phyloP scores from a whole-genome alignment of 2,797 vertebrate genomes.

The Trachops cirrhosus region DNA sequence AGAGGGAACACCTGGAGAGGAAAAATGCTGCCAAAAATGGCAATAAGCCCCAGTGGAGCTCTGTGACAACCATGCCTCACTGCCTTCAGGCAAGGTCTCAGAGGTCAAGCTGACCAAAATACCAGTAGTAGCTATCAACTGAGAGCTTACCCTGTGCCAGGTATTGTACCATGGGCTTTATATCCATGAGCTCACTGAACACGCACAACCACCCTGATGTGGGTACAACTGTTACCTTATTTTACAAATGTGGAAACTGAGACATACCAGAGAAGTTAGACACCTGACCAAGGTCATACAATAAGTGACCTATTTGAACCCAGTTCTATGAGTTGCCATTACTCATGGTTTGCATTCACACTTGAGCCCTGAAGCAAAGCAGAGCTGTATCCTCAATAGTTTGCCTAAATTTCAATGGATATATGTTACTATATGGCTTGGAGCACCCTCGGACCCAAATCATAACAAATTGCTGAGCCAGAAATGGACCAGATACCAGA shows the following conservation, averaged over 20 bases:
- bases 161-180: not conserved
- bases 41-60: not conserved
- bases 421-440: not conserved
- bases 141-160: not conserved
- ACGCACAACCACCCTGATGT: not conserved
- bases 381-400: not conserved
- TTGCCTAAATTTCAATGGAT: not conserved
- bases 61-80: not conserved
- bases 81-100: not conserved
- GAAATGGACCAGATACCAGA: not conserved
- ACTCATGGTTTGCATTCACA: not conserved
- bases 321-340: not conserved
- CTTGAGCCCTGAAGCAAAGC: slow-evolving; percentile 9
- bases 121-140: not conserved
- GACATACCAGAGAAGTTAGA: not conserved
- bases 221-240: not conserved
- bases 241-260: not conserved
- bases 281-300: not conserved
- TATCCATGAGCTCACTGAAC: not conserved
- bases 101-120: not conserved
- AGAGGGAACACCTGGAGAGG: not conserved
- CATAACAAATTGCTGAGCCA: not conserved
- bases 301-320: not conserved
- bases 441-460: not conserved
- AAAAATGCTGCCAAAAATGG: not conserved